A percentile compares a stretch with the other conserved stretches of the same genome.
These are phyloP conservation scores for Capreolus pygargus DNA, from an alignment of 2,113 vertebrate genomes.

Conservation along the genomic window DNA sequence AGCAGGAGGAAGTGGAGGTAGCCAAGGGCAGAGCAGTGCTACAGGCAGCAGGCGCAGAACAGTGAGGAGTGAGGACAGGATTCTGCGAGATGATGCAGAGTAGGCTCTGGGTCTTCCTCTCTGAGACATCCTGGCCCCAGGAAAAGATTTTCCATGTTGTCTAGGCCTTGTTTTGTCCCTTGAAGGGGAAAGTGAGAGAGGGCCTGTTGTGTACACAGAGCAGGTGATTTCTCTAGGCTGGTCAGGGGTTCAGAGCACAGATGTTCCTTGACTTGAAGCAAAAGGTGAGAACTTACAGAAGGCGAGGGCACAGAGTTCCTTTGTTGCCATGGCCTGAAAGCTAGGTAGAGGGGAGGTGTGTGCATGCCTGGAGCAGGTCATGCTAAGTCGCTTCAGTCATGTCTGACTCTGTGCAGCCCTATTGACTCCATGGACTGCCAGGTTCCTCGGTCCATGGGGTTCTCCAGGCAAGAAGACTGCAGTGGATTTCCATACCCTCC, in stretches of 20 bases:
- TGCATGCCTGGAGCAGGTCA: fast-evolving
- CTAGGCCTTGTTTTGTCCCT: neutral
- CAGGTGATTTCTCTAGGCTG: neutral
- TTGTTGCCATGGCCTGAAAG: fast-evolving
- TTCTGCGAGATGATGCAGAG: neutral
- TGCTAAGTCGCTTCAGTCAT: neutral
- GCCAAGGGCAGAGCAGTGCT: neutral
- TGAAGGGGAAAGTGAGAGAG: neutral
- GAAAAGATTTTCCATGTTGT: neutral
- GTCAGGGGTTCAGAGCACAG: neutral
- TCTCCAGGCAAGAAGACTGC: neutral
- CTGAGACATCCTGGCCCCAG: neutral
- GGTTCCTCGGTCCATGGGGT: neutral
- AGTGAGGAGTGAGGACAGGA: neutral
- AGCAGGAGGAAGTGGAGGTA: neutral
- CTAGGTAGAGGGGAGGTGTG: neutral
- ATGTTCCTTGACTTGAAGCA: neutral
- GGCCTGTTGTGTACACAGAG: neutral
- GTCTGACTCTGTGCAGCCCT: neutral
- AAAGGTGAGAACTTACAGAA: neutral
- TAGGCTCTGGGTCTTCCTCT: neutral
- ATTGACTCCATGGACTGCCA: neutral
- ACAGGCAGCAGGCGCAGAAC: neutral
- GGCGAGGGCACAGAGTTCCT: fast-evolving
- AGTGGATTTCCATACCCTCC: neutral